Evolutionary conservation across 2,888 invertebrate species (phyloP).

Genomic region (Andrena dorsata): DNA sequence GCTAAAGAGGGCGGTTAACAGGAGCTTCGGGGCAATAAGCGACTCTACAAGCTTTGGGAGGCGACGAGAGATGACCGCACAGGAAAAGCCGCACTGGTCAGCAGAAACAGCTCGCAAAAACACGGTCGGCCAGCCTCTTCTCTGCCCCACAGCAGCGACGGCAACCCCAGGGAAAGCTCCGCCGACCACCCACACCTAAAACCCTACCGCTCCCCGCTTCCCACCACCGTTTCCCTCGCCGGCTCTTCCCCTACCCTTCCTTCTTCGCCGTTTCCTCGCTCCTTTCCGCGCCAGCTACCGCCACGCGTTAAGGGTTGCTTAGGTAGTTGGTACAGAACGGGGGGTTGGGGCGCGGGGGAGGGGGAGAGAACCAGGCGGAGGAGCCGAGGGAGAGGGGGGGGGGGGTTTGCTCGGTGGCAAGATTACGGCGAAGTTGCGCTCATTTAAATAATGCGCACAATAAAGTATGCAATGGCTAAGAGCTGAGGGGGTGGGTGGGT

Average conservation of each 20-base stretch:
- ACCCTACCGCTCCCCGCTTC: conserved; percentile 22
- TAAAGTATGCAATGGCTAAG: conserved; percentile 79
- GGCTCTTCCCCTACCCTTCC: conserved; percentile 29
- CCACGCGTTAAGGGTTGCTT: conserved; percentile 70
- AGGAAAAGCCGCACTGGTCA: conserved; percentile 82
- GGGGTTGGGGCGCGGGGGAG: neutral
- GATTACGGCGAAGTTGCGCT: conserved; percentile 81
- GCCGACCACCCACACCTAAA: conserved; percentile 59
- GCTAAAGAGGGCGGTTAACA: conserved; percentile 79
- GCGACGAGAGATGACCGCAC: conserved; percentile 81
- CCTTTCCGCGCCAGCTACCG: conserved; percentile 65
- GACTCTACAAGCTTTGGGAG: conserved; percentile 82
- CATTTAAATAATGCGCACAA: conserved; percentile 83
- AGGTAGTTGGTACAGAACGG: conserved; percentile 58
- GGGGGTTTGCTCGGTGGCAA: conserved; percentile 72
- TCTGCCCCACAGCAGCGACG: conserved; percentile 60
- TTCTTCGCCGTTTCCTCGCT: conserved; percentile 70
- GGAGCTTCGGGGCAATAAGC: conserved; percentile 82
- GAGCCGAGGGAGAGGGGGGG: conserved; percentile 23
- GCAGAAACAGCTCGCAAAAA: conserved; percentile 81
- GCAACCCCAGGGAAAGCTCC: conserved; percentile 65
- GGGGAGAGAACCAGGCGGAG: conserved; percentile 32
- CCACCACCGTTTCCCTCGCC: conserved; percentile 44
- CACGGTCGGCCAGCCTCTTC: conserved; percentile 72
- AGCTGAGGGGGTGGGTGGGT: conserved; percentile 42